Evolutionary conservation across 2,888 invertebrate genomes (phyloP), one percentile per base, ranked within the genome.

Genomic region (Antheraea assamensis): DNA sequence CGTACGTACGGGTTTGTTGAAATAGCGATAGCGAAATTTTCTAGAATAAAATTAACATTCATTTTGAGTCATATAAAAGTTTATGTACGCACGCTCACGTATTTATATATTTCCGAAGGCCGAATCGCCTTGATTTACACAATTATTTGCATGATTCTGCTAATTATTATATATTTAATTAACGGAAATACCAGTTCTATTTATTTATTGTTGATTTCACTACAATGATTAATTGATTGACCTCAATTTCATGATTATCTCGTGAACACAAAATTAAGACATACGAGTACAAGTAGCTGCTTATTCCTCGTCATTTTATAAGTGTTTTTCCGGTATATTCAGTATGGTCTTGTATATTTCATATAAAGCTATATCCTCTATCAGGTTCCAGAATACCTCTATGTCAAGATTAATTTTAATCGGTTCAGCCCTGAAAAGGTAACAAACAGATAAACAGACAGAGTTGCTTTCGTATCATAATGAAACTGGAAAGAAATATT

Each of bases 21-120:
- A 24, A 24, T 13, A 2, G 58, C 13, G 24, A 24, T 13, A n/a
- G 24, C 13, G 2, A n/a, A 58, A 24, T 8, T 13, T 58, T 24
- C 24, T 13, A 58, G 13, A 58, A 58, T 24, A 58, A 58, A 58
- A 24, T 58, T 58, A n/a, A 1, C 24, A 58, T 58, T 13, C 10
- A 24, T 24, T 15, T 24, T 15, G 3, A 58, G 2, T 24, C 24
- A 13, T 64, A 5, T 64, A 64, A 27, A 30, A 30, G 30, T 64
- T 30, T 64, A 30, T 15, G 30, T 64, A 64, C 3, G 30, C 61
- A 35, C 21, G 68, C 68, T 68, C 35, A 24, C 17, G 21, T 31
- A 66, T 35, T 68, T 68, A 68, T 68, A 30, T 64, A 30, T 64
- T 15, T 68, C 19, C 15, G 68, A 68, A 68, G 68, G 68, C n/a